Evolutionary conservation across 2,797 vertebrate species (phyloP).

Genomic region (Eulemur albifrons): DNA sequence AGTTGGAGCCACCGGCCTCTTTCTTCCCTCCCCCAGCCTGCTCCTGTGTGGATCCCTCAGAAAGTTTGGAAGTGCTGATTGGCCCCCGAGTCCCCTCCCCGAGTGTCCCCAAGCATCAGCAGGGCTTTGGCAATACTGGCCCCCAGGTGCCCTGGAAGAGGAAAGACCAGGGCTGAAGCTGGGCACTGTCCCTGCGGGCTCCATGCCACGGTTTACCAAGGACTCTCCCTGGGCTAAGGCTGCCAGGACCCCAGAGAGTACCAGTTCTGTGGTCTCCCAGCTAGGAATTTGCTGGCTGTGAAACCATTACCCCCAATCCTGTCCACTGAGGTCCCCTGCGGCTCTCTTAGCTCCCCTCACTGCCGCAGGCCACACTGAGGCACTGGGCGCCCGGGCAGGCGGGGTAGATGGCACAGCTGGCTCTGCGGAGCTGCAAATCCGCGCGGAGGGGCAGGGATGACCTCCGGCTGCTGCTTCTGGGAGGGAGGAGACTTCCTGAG

Average conservation of each 20-base stretch:
- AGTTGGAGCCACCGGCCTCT: not conserved
- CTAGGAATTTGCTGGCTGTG: not conserved
- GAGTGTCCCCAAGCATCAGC: not conserved
- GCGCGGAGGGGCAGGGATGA: not conserved
- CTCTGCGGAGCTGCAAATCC: not conserved
- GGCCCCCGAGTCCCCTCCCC: not conserved
- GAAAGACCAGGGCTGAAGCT: not conserved
- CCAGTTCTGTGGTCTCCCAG: not conserved
- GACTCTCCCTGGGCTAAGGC: not conserved
- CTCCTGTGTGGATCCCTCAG: not conserved
- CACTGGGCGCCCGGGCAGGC: rapidly evolving
- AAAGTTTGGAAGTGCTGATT: not conserved
- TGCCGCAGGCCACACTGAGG: rapidly evolving
- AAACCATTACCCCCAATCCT: not conserved
- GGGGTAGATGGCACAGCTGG: rapidly evolving
- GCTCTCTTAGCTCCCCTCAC: not conserved
- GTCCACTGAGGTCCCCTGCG: not conserved
- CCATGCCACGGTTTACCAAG: not conserved
- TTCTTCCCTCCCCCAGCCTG: not conserved
- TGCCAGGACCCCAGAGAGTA: not conserved
- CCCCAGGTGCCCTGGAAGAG: not conserved
- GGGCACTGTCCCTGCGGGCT: too few relatives aligned
- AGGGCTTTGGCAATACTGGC: not conserved
- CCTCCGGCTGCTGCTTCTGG: not conserved
- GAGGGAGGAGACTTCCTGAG: not conserved